Evolutionary conservation across 2,113 vertebrate species (phyloP).

Genomic region (Galeopterus variegatus): DNA sequence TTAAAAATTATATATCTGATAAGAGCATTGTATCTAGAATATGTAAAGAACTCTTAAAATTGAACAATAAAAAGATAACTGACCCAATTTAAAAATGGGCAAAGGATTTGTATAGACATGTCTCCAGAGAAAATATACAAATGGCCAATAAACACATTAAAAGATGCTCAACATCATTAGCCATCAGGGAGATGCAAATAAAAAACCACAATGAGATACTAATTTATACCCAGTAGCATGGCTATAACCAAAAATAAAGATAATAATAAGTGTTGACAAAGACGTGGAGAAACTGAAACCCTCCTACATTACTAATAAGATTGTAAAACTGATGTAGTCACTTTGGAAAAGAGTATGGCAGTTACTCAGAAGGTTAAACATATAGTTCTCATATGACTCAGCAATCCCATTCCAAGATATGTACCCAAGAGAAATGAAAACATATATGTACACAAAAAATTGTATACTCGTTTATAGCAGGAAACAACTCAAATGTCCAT

Average conservation of each 20-base stretch:
- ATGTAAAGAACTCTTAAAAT: conserved; percentile 14
- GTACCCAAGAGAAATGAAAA: conserved; percentile 3
- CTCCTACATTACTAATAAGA: neutral
- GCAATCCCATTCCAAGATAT: neutral
- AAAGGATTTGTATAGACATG: neutral
- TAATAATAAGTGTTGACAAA: neutral
- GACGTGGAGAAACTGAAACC: neutral
- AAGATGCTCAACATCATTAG: neutral
- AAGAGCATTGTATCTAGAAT: neutral
- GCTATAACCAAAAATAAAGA: neutral
- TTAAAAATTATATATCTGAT: no score
- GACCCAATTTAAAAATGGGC: neutral
- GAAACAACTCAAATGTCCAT: neutral
- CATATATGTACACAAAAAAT: neutral
- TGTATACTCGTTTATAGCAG: neutral
- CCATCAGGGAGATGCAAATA: neutral
- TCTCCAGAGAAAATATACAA: conserved; percentile 27
- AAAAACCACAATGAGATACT: neutral
- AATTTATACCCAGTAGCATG: neutral
- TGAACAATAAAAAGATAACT: neutral
- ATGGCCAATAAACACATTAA: conserved; percentile 19
- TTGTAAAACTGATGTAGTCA: neutral
- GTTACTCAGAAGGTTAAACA: neutral
- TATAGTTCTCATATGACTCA: neutral
- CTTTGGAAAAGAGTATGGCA: neutral